Evolutionary conservation across 2,113 vertebrate genomes (phyloP), one percentile per base, ranked within the genome.

Genomic region (Tricholaema leucomelas): DNA sequence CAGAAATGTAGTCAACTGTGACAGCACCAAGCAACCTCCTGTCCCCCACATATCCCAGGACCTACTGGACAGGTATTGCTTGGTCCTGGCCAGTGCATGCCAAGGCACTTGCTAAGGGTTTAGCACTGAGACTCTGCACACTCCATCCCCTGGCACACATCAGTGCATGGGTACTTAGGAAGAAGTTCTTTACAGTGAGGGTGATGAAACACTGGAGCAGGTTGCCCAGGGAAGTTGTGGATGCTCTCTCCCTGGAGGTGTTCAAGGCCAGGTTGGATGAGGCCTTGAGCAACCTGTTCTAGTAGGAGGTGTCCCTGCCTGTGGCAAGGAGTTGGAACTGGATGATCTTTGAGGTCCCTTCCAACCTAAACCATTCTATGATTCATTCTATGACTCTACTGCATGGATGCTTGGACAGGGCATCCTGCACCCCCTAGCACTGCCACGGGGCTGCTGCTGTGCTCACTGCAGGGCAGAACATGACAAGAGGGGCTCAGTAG

Each of bases 111-210:
- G 54, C 33, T 56, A 59, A 60, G 7, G 48, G 25, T 30, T 50
- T 16, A 67, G 2, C 31, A 21, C 16, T 6, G 12, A 38, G 13
- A 75, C 6, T 20, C 15, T 2, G 3, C 23, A 6, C 1, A 2
- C 42, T 83, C 64, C 40, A 1, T 42, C 6, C 42, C 36, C 12
- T 58, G 27, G 18, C 12, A 58, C 40, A 8, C 38, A 31, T 71
- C 31, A 15, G 0, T 86, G 55, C 30, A 20, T 0, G 12, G 30
- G 2, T 44, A 12, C 42, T 42, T 42, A 42, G 42, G 42, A 42
- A 42, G 42, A 42, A 42, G 42, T 16, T 42, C 14, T 42, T 16
- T 42, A 14, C 42, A 42, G 42, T 42, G 42, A 42, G 15, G 42
- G 42, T 42, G 42, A 15, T 42, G 42, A 42, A 14, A 42, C 42